Percentiles rank a stretch among this genome's conserved stretches.
phyloP scores from a whole-genome alignment of 2,888 invertebrate genomes.

The Leptopilina drosophilae region DNA sequence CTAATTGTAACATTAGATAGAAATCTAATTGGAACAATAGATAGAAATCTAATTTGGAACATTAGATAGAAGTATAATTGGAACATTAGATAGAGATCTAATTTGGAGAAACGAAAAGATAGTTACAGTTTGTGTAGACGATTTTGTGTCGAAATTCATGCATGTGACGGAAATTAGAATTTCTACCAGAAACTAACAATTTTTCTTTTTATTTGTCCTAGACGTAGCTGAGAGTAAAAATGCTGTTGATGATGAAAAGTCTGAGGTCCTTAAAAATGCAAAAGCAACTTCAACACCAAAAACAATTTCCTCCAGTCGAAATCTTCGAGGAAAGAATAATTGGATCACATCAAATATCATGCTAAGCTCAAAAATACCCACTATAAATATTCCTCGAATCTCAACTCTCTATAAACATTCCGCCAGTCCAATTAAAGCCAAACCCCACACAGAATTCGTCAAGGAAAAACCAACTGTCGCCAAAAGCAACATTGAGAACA shows the following conservation, averaged over 20 bases:
- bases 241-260: too few species aligned
- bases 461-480: background rate
- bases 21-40: too few species aligned
- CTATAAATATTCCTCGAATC: background rate
- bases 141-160: background rate
- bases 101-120: background rate
- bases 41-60: too few species aligned
- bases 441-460: background rate
- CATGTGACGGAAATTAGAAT: background rate
- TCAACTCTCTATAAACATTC: too few species aligned
- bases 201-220: slow-evolving; percentile 1
- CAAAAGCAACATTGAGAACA: background rate
- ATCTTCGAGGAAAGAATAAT: background rate
- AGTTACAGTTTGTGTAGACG: background rate
- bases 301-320: background rate
- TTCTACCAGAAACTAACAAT: slow-evolving; percentile 24
- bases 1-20: too few species aligned
- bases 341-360: background rate
- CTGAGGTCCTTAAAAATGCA: background rate
- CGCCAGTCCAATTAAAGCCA: background rate
- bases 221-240: background rate
- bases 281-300: background rate
- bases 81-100: too few species aligned
- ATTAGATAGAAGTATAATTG: too few species aligned
- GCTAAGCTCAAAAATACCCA: background rate